Conservation (phyloP, 1,140 invertebrate genomes). For the Zaprionus nigranus region DNA sequence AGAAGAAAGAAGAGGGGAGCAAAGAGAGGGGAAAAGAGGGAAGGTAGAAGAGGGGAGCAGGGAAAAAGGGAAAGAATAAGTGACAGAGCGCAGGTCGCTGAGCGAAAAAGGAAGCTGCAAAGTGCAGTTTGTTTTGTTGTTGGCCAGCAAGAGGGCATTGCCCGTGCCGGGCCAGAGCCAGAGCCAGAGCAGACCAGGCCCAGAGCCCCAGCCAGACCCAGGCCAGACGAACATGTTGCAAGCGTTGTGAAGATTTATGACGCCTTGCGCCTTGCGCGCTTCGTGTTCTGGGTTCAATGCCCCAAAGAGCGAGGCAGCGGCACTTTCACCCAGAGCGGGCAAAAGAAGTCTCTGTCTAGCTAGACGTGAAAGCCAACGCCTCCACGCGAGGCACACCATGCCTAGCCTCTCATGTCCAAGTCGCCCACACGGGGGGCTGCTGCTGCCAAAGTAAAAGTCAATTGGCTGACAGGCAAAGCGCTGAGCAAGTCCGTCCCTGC, state of each 20-base stretch:
- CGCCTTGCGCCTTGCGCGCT: constrained; percentile 20
- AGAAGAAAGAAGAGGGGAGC: neutral
- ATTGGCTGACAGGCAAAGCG: constrained; percentile 72
- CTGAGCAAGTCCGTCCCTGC: constrained; percentile 25
- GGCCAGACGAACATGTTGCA: constrained; percentile 26
- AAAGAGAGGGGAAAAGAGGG: neutral
- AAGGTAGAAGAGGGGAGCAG: neutral
- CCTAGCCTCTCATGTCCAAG: neutral
- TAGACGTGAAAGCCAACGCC: constrained; percentile 75
- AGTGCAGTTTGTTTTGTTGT: constrained; percentile 28
- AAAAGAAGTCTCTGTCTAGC: constrained; percentile 48
- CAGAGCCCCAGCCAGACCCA: neutral
- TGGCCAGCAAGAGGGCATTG: constrained; percentile 39
- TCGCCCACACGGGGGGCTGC: constrained; percentile 23
- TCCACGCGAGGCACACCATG: constrained; percentile 23
- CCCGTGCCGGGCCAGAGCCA: neutral
- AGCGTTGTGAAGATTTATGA: constrained; percentile 46
- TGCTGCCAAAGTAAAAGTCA: constrained; percentile 69
- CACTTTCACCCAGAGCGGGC: constrained; percentile 62
- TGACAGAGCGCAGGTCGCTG: neutral
- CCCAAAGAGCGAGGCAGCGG: neutral
- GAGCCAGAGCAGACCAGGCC: neutral
- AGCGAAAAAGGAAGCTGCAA: constrained; percentile 2
- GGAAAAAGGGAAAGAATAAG: neutral
- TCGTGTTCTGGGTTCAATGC: constrained; percentile 48